phyloP scores from a whole-genome alignment of 2,888 invertebrate genomes.

The Scaptomyza polygonia region DNA sequence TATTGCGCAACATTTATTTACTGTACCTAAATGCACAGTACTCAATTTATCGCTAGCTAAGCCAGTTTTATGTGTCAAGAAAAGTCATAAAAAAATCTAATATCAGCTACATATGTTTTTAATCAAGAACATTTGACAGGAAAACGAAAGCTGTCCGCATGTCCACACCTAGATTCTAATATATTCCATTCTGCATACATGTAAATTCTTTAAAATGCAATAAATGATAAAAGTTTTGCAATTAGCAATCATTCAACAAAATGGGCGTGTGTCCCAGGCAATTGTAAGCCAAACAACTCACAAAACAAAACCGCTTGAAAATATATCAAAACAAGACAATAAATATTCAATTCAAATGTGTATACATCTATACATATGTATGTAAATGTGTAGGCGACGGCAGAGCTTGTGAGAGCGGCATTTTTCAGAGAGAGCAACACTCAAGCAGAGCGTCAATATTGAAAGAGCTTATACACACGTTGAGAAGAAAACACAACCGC shows the following conservation, averaged over 20 bases:
- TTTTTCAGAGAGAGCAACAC: slow-evolving; percentile 24
- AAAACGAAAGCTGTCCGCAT: slow-evolving; percentile 11
- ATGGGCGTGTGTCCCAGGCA: slow-evolving; percentile 27
- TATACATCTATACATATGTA: slow-evolving; percentile 5
- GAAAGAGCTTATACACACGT: slow-evolving; percentile 37
- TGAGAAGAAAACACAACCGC: slow-evolving; percentile 2
- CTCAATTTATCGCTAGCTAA: slow-evolving; percentile 30
- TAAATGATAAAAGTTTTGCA: slow-evolving; percentile 40
- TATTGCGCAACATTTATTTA: slow-evolving; percentile 53
- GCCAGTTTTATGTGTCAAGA: slow-evolving; percentile 37
- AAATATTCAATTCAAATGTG: slow-evolving; percentile 1
- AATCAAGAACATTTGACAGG: slow-evolving; percentile 7
- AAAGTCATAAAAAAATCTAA: slow-evolving; percentile 1
- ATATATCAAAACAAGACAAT: slow-evolving; percentile 34
- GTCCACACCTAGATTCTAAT: not conserved
- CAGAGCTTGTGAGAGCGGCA: slow-evolving; percentile 12
- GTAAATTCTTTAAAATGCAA: slow-evolving; percentile 4
- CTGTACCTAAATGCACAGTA: slow-evolving; percentile 43
- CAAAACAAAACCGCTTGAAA: slow-evolving; percentile 39
- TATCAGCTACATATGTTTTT: not conserved
- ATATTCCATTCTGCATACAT: not conserved
- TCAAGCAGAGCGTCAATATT: slow-evolving; percentile 25
- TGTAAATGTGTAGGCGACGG: too few relatives aligned
- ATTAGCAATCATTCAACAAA: slow-evolving; percentile 12
- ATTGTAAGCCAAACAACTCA: slow-evolving; percentile 14